Evolutionary conservation across 1,140 invertebrate species (phyloP), one percentile per base, ranked within the genome.

Genomic region (Anoplophora glabripennis): DNA sequence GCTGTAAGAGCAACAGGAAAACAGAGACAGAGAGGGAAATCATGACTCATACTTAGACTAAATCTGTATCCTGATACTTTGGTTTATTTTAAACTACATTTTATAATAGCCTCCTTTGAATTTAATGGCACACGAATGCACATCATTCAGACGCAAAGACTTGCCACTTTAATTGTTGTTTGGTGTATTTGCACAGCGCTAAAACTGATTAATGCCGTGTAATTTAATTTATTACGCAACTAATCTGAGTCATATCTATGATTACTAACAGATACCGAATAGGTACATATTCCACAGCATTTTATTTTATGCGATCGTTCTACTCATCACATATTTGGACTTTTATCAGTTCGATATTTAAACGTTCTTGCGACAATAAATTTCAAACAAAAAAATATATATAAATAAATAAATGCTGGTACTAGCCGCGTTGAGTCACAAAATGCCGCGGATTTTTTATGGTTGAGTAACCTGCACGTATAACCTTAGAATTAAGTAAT

Each of bases 1-100:
- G 45, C 35, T 49, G 47, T 53, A 40, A 53, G 40, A 57, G 53
- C 60, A 62, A 62, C 60, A 62, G 55, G 60, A 45, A 48, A 53
- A 42, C n/a, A 35, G 54, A 45, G 55, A 42, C n/a, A 35, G 54
- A 45, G 55, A 48, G 47, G 60, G 49, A 57, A 53, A 54, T 14
- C 38, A 53, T 63, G 61, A 63, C 49, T 63, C 61, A 63, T 54
- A 40, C 48, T 21, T 9, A 45, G 48, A 53, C 56, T 63, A 63
- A 63, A 63, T 63, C 61, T 59, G 61, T 59, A 53, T 59, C 38
- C 61, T 59, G 57, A 59, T 40, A 42, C 48, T 53, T 38, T 53
- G 49, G 51, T 53, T 53, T 60, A 60, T 54, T 60, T 60, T 60
- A 60, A 60, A 37, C 21, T 28, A 28, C 21, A 28, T 28, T 41